These are phyloP conservation scores for Mastomys coucha DNA, from an alignment of 2,113 vertebrate genomes.

Conservation along the genomic window DNA sequence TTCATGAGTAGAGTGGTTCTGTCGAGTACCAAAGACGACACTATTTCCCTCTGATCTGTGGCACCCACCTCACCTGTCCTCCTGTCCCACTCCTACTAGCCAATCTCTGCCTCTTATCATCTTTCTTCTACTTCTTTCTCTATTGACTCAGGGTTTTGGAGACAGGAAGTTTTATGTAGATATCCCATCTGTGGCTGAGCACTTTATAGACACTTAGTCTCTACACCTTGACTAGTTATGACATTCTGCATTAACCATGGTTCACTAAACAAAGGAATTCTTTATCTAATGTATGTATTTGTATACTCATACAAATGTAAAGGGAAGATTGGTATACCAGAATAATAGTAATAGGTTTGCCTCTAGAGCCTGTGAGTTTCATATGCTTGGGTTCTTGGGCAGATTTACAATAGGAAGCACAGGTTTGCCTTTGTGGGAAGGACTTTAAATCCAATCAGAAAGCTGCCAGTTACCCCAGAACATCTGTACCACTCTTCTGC, in stretches of 20 bases:
- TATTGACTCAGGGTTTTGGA: background rate
- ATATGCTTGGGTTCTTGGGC: background rate
- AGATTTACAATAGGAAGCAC: background rate
- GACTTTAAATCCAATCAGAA: background rate
- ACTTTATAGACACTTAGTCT: background rate
- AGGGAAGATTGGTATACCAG: background rate
- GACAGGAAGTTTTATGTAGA: background rate
- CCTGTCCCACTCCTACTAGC: background rate
- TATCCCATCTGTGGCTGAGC: background rate
- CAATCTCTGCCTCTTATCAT: background rate
- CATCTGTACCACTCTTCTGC: background rate
- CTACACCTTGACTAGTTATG: background rate
- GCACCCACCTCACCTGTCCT: fast-evolving
- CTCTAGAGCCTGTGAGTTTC: background rate
- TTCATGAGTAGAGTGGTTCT: background rate
- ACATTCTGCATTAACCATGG: background rate
- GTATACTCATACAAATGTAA: background rate
- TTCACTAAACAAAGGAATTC: background rate
- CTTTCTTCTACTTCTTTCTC: background rate
- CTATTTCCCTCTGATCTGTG: background rate
- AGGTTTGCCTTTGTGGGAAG: background rate
- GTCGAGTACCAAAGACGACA: background rate
- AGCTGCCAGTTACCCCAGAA: background rate
- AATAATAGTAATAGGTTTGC: background rate
- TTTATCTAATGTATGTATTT: background rate